Base-by-base conservation (phyloP, 2,797 vertebrate species). In the Thunnus albacares region DNA sequence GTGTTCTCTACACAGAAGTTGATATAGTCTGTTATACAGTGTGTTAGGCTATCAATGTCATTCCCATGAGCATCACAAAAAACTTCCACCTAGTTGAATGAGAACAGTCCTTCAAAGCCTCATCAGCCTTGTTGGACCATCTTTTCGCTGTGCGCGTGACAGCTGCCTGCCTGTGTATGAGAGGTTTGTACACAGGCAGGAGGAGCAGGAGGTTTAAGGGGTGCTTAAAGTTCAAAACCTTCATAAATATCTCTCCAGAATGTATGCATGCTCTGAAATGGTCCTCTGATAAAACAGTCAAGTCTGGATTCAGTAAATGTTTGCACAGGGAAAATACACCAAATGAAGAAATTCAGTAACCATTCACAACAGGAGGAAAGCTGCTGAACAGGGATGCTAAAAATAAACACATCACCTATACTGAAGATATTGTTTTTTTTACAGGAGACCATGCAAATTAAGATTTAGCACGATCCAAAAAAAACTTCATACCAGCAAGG, bases 361-460 rank as follows among this genome's bases (percentile, higher is more conserved):
- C 63, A 9, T 57, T 18, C 45, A 12, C 26, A 26, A 57, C 22
- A 20, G 33, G 14, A 59, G 6, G 47, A 41, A 41, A 47, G 52
- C 22, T 10, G 53, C 28, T 35, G 28, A 53, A 75, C 2, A 59
- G 28, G 5, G 18, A 26, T 11, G 38, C 26, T 63, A 10, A 69
- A 28, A 53, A 61, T 47, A 55, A 8, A 6, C 35, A 43, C 26
- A 56, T 60, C 18, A 67, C 35, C 22, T 58, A n/a, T 45, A 49
- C 28, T 33, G 35, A 43, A 43, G 30, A 22, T n/a, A 9, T 26
- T 17, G 60, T 30, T 30, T 56, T 74, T 57, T 62, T 6, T 22
- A 47, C 52, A 38, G 18, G 47, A 45, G 18, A 52, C 47, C 33
- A 59, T 67, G 73, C 64, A 86, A 73, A 82, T 77, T 38, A 70